Conservation (phyloP, 2,797 vertebrate species). For the Pangasius larnaudii region DNA sequence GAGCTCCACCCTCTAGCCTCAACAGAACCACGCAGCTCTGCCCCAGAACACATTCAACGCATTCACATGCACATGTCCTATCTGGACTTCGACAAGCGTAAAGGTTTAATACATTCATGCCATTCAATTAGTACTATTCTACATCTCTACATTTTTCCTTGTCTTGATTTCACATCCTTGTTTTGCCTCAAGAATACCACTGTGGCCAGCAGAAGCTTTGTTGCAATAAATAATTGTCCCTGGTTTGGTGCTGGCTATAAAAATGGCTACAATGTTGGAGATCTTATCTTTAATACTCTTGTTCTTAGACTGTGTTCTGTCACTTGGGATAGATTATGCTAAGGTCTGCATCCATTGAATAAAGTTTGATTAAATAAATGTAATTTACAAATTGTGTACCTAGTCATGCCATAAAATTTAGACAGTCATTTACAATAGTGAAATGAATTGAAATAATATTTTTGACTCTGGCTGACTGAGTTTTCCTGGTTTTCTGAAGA, state of each 20-base stretch:
- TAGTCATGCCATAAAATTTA: too few species aligned
- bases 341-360: background rate
- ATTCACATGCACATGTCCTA: background rate
- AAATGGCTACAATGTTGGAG: background rate
- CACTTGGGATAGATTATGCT: background rate
- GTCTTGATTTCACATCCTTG: background rate
- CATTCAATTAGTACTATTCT: background rate
- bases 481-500: background rate
- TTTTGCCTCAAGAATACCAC: background rate
- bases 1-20: background rate
- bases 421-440: background rate
- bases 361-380: constrained; percentile 22
- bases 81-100: background rate
- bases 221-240: background rate
- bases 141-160: background rate
- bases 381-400: background rate
- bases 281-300: background rate
- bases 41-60: background rate
- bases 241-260: background rate
- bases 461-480: background rate
- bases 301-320: background rate
- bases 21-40: background rate
- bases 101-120: background rate
- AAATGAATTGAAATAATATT: too few species aligned
- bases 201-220: background rate